A percentile compares a stretch with the other conserved stretches of the same genome.
Conservation (phyloP, 1,140 invertebrate genomes). For the Hylaeus volcanicus region DNA sequence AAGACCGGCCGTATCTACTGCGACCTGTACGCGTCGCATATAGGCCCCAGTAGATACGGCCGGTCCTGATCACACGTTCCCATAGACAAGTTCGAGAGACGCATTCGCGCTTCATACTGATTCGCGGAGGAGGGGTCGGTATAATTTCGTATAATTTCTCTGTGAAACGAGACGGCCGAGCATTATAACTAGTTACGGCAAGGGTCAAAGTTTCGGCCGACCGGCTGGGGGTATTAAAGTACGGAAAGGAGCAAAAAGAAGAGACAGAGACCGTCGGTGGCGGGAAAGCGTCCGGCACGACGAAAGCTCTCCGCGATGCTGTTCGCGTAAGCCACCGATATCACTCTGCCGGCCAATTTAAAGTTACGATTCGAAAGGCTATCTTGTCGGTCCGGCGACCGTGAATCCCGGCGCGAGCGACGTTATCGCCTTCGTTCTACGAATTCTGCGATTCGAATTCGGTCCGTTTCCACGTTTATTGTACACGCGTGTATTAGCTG, state of each 20-base stretch:
- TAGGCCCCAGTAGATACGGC: no score
- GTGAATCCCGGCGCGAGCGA: constrained; percentile 16
- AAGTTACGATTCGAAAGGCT: constrained; percentile 63
- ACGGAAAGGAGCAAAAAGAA: neutral
- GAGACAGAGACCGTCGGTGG: neutral
- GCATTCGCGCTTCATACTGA: no score
- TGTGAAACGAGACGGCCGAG: neutral
- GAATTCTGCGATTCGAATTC: neutral
- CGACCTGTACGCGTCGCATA: neutral
- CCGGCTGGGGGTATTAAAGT: neutral
- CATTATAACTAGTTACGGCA: neutral
- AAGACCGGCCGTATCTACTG: constrained; percentile 40
- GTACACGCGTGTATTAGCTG: neutral
- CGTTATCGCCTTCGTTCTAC: constrained; percentile 16
- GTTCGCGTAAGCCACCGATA: constrained; percentile 50
- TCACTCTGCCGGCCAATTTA: constrained; percentile 63
- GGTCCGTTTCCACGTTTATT: neutral
- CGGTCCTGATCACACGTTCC: no score
- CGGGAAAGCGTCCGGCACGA: neutral
- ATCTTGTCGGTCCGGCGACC: constrained; percentile 36
- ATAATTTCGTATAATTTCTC: neutral
- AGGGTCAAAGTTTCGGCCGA: neutral
- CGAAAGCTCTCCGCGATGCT: constrained; percentile 19
- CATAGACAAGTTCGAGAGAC: no score
- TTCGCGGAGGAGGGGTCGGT: no score